These are phyloP conservation scores for Xestia rhomboidea DNA, from an alignment of 2,888 invertebrate species.

Conservation along the genomic window DNA sequence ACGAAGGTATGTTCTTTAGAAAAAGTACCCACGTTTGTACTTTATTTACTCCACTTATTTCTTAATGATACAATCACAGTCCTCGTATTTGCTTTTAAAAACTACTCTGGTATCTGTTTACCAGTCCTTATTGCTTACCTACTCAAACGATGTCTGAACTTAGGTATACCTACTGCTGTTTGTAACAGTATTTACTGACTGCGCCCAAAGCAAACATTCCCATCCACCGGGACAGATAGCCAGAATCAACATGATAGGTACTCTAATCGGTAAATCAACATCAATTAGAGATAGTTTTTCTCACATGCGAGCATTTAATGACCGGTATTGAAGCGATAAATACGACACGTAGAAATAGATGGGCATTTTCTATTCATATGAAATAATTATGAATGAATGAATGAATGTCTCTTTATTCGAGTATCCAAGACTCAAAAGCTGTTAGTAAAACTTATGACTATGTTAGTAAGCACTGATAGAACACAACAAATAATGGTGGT, in stretches of 20 bases:
- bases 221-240: slow-evolving; percentile 79
- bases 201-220: slow-evolving; percentile 80
- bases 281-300: slow-evolving; percentile 54
- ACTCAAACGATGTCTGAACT: slow-evolving; percentile 53
- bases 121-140: slow-evolving; percentile 45
- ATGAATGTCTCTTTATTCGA: no score
- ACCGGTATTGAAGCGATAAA: neutral
- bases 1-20: slow-evolving; percentile 17
- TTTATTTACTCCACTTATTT: slow-evolving; percentile 32
- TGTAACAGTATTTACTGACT: slow-evolving; percentile 75
- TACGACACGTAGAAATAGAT: neutral
- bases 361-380: slow-evolving; percentile 12
- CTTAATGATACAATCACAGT: slow-evolving; percentile 36
- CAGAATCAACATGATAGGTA: slow-evolving; percentile 72
- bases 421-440: no score
- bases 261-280: slow-evolving; percentile 60
- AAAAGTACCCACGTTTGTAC: slow-evolving; percentile 9
- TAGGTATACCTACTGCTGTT: slow-evolving; percentile 62
- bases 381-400: no score
- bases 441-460: no score
- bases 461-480: no score
- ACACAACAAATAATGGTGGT: no score
- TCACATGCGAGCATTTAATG: slow-evolving; percentile 43
- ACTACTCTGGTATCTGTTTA: slow-evolving; percentile 37
- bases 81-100: slow-evolving; percentile 36